Evolutionary conservation across 2,113 vertebrate species (phyloP).

Genomic region (Poeciliopsis retropinna): DNA sequence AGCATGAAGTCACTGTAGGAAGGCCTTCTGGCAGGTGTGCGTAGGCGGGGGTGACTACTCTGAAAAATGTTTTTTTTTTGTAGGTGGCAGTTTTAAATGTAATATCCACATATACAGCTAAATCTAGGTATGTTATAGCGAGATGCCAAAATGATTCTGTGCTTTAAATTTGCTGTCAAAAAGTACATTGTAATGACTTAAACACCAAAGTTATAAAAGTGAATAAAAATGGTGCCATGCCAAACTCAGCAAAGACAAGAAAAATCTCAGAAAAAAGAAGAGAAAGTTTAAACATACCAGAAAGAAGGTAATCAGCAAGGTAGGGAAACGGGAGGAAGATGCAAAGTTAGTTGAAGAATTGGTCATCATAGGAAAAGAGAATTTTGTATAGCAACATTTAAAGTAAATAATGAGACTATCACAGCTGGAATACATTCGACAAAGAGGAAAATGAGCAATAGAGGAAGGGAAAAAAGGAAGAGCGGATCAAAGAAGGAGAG

Average conservation of each 20-base stretch:
- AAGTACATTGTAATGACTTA: background rate
- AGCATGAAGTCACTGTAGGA: background rate
- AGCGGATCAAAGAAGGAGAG: conserved; percentile 47
- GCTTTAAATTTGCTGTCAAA: background rate
- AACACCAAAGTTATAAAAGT: background rate
- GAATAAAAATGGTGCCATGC: too few species aligned
- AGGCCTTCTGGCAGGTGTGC: background rate
- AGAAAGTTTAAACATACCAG: conserved; percentile 49
- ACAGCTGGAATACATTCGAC: conserved; percentile 64
- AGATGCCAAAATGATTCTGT: background rate
- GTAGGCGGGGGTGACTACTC: background rate
- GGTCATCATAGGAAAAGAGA: conserved; percentile 50
- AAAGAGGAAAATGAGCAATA: conserved; percentile 46
- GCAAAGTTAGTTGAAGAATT: conserved; percentile 43
- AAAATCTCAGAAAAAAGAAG: background rate
- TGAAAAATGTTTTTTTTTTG: background rate
- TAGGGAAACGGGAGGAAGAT: background rate
- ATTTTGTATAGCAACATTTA: conserved; percentile 56
- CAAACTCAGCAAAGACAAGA: background rate
- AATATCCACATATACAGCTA: background rate
- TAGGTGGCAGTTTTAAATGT: background rate
- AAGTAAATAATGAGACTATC: conserved; percentile 70
- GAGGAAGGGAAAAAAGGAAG: conserved; percentile 50
- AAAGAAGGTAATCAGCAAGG: conserved; percentile 33
- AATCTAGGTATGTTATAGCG: background rate